Evolutionary conservation across 2,888 invertebrate genomes (phyloP).

Genomic region (Chymomyza caudatula): DNA sequence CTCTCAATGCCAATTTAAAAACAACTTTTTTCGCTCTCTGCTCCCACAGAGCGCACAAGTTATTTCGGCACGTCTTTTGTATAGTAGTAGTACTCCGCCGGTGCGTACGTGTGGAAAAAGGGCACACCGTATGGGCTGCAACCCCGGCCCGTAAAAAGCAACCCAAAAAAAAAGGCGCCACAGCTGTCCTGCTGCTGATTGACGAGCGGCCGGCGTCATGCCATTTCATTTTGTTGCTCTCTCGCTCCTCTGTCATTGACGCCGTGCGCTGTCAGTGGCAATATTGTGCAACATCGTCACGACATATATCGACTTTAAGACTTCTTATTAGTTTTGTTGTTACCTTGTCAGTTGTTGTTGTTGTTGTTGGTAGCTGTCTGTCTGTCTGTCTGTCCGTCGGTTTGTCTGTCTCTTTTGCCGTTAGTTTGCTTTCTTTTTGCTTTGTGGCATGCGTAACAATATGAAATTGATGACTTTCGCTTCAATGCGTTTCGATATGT

Average conservation of each 20-base stretch:
- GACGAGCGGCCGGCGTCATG: slow-evolving; percentile 57
- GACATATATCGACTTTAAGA: slow-evolving; percentile 14
- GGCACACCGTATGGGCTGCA: slow-evolving; percentile 23
- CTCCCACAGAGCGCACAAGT: slow-evolving; percentile 57
- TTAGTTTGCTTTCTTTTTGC: slow-evolving; percentile 11
- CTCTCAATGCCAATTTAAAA: slow-evolving; percentile 13
- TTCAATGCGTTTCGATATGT: slow-evolving; percentile 64
- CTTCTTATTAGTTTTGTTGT: slow-evolving; percentile 45
- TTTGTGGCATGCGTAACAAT: slow-evolving; percentile 70
- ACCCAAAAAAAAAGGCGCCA: neutral
- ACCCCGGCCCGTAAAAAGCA: no score
- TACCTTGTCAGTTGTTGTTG: slow-evolving; percentile 33
- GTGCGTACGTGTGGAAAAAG: slow-evolving; percentile 71
- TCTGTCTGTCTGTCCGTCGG: neutral
- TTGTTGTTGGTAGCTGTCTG: slow-evolving; percentile 24
- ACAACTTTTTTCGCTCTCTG: neutral
- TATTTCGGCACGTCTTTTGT: slow-evolving; percentile 69
- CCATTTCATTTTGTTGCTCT: slow-evolving; percentile 64
- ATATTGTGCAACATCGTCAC: slow-evolving; percentile 32
- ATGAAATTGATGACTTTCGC: slow-evolving; percentile 73
- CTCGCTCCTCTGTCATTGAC: slow-evolving; percentile 1
- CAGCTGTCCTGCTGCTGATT: slow-evolving; percentile 42
- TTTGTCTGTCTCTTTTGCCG: slow-evolving; percentile 3
- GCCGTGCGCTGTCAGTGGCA: slow-evolving; percentile 31
- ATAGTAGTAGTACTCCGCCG: slow-evolving; percentile 47